Evolutionary conservation across 2,888 invertebrate species (phyloP).

Genomic region (Pristionchus entomophagus): DNA sequence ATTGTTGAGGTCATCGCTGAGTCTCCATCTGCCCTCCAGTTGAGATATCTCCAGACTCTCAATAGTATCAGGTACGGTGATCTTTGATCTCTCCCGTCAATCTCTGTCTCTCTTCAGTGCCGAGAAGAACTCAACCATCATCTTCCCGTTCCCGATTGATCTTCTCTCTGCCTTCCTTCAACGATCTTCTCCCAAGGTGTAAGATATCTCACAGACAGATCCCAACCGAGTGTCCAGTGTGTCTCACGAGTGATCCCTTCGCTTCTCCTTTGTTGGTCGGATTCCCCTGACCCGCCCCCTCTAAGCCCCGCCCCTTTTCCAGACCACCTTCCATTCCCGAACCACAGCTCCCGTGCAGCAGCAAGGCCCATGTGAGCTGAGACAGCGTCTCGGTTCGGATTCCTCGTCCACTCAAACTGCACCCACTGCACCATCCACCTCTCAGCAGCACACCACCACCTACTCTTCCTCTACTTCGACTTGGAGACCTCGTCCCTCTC

Average conservation of each 20-base stretch:
- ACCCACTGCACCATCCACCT: constrained; percentile 20
- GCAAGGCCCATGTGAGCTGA: constrained; percentile 45
- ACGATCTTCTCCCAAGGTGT: constrained; percentile 63
- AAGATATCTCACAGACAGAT: constrained; percentile 48
- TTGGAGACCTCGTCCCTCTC: constrained; percentile 41
- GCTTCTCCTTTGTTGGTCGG: background rate
- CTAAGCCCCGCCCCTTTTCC: constrained; percentile 32
- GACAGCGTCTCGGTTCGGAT: constrained; percentile 30
- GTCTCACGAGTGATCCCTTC: background rate
- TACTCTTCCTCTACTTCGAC: background rate
- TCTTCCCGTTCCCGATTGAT: constrained; percentile 75
- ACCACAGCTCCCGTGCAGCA: constrained; percentile 40
- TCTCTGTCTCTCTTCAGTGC: constrained; percentile 66
- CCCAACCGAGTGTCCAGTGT: background rate
- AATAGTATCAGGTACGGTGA: constrained; percentile 84
- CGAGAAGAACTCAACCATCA: constrained; percentile 75
- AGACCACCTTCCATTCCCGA: background rate
- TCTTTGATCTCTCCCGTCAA: background rate
- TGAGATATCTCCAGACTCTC: constrained; percentile 93
- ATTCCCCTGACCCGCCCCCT: background rate
- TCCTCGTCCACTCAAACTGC: background rate
- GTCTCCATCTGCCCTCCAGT: constrained; percentile 94
- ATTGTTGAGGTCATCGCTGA: constrained; percentile 82
- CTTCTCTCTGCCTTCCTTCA: constrained; percentile 64
- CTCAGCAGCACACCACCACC: constrained; percentile 27